Percentiles rank a stretch among this genome's conserved stretches.
Conservation (phyloP, 2,113 vertebrate genomes). For the Silurus meridionalis region DNA sequence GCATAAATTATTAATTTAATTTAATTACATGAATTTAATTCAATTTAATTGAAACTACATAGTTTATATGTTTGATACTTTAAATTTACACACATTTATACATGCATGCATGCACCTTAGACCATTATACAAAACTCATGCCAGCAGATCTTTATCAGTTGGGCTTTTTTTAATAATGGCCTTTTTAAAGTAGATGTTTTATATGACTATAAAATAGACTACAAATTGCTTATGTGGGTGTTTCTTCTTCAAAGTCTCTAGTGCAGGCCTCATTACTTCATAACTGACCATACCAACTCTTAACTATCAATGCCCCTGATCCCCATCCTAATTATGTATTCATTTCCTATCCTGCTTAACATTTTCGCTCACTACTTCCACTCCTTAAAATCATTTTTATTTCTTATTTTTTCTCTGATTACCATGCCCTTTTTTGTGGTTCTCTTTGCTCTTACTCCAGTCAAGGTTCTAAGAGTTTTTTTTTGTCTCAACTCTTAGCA, state of each 20-base stretch:
- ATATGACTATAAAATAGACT: not conserved
- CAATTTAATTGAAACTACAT: not conserved
- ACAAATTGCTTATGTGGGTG: not conserved
- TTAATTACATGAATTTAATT: too few relatives aligned
- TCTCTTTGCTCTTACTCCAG: slow-evolving; percentile 1
- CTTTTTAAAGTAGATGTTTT: not conserved
- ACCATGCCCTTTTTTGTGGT: not conserved
- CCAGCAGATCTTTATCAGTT: not conserved
- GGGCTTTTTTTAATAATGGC: not conserved
- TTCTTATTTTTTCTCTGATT: slow-evolving; percentile 4
- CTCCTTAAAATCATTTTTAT: slow-evolving; percentile 8
- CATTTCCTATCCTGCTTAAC: slow-evolving; percentile 13
- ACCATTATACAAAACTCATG: not conserved
- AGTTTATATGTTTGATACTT: not conserved
- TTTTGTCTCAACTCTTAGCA: slow-evolving; percentile 33
- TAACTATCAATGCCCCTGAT: not conserved
- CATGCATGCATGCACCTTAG: not conserved
- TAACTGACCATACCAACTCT: not conserved
- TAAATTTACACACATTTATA: not conserved
- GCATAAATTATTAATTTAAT: too few relatives aligned
- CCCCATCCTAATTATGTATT: slow-evolving; percentile 43
- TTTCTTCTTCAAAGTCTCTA: not conserved
- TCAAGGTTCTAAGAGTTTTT: slow-evolving; percentile 35
- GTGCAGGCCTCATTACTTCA: not conserved
- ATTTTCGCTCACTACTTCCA: slow-evolving; percentile 20